phyloP scores from a whole-genome alignment of 2,888 invertebrate species.

The Hartigia nigra region DNA sequence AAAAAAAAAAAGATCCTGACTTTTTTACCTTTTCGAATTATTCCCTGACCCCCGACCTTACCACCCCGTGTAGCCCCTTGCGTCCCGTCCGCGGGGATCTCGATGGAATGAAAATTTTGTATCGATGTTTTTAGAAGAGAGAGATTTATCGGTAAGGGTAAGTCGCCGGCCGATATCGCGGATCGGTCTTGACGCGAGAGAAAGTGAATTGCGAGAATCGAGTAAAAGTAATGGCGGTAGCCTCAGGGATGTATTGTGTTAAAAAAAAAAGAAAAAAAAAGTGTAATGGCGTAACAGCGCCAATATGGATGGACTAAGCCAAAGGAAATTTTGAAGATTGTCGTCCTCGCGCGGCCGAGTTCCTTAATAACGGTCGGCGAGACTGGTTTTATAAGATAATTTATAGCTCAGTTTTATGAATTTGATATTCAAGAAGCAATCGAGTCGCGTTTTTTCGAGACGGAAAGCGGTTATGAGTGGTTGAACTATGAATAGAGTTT shows the following conservation, averaged over 20 bases:
- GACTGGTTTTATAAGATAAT: constrained; percentile 7
- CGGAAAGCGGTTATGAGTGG: constrained; percentile 56
- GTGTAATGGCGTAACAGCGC: not conserved
- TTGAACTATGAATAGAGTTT: constrained; percentile 65
- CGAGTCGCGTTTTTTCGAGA: constrained; percentile 37
- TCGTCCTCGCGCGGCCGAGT: constrained; percentile 1
- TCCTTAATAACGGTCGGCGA: constrained; percentile 6
- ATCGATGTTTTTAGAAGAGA: constrained; percentile 56
- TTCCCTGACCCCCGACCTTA: not conserved
- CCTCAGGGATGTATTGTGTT: not conserved
- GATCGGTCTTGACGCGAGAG: not conserved
- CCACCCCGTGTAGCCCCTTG: not conserved
- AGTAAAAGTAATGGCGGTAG: not conserved
- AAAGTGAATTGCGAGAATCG: not conserved
- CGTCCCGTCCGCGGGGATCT: constrained; percentile 24
- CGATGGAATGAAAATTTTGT: constrained; percentile 42
- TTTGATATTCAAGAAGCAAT: constrained; percentile 33
- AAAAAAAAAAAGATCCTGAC: not conserved
- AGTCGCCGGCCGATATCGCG: constrained; percentile 36
- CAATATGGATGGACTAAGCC: not conserved
- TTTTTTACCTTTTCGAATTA: not conserved
- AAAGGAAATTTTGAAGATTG: not conserved
- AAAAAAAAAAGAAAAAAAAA: not conserved
- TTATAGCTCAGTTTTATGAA: constrained; percentile 37
- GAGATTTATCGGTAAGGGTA: constrained; percentile 48